Evolutionary conservation across 2,888 invertebrate species (phyloP).

Genomic region (Orthonevra nobilis): DNA sequence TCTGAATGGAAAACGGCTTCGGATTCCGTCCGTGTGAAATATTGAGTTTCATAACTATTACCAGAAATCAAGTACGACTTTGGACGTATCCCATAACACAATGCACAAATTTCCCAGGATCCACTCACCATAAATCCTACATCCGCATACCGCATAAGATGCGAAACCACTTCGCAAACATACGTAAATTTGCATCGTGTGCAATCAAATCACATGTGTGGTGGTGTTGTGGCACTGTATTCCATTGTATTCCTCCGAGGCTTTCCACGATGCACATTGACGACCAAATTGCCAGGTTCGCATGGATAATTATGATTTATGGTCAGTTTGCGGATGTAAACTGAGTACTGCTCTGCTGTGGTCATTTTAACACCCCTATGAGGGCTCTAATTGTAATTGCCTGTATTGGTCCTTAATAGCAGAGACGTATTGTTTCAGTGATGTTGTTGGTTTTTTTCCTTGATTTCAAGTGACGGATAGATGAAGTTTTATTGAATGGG

Average conservation of each 20-base stretch:
- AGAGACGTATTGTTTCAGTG: constrained; percentile 27
- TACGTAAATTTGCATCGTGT: not conserved
- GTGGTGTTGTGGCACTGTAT: constrained; percentile 2
- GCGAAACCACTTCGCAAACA: not conserved
- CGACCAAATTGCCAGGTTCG: constrained; percentile 44
- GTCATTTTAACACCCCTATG: constrained; percentile 53
- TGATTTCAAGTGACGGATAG: not conserved
- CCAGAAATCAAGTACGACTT: no score
- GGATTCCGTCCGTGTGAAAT: no score
- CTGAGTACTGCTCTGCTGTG: constrained; percentile 33
- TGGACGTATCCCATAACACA: no score
- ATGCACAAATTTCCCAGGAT: no score
- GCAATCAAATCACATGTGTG: not conserved
- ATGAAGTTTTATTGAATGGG: constrained; percentile 28
- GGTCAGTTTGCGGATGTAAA: constrained; percentile 62
- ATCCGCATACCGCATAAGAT: no score
- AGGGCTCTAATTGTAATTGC: constrained; percentile 61
- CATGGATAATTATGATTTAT: constrained; percentile 65
- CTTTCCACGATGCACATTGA: constrained; percentile 15
- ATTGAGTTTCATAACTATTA: no score
- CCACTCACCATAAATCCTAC: no score
- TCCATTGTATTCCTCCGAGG: not conserved
- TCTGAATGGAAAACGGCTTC: no score
- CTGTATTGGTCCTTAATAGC: constrained; percentile 34
- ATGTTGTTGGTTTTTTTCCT: constrained; percentile 51